Percentiles rank a stretch among this genome's conserved stretches.
Evolutionary conservation across 2,797 vertebrate genomes (phyloP).

Genomic region (Anisognathus igniventris): DNA sequence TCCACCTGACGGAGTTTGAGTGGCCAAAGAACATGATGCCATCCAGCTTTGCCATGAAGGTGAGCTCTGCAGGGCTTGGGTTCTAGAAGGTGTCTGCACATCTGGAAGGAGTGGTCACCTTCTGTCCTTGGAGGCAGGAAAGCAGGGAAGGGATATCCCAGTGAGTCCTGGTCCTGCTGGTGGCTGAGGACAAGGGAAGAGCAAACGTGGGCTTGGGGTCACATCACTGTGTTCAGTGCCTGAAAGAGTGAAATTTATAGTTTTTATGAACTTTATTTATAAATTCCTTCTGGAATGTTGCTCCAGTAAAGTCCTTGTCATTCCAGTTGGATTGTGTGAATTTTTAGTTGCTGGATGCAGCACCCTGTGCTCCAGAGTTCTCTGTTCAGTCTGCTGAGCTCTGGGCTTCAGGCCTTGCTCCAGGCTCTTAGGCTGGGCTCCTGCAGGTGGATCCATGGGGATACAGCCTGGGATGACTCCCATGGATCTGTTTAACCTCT

Average conservation of each 20-base stretch:
- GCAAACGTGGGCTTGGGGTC: neutral
- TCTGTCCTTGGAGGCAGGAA: neutral
- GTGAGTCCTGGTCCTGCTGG: neutral
- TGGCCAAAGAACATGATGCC: slow-evolving; percentile 99
- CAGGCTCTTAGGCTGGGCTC: neutral
- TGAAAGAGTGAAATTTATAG: neutral
- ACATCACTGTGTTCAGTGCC: fast-evolving
- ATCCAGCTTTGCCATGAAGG: slow-evolving; percentile 98
- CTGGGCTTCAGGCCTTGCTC: neutral
- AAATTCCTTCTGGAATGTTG: neutral
- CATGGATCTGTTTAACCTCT: neutral
- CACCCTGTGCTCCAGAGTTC: neutral
- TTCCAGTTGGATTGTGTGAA: neutral
- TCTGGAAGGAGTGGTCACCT: fast-evolving
- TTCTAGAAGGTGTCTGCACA: fast-evolving
- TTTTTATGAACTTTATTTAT: neutral
- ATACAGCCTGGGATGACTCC: neutral
- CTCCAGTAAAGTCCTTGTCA: neutral
- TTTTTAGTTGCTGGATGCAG: neutral
- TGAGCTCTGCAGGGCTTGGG: slow-evolving; percentile 35
- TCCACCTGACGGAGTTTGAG: slow-evolving; percentile 95
- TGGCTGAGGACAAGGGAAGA: neutral
- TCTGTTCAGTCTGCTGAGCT: neutral
- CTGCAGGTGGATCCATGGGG: neutral
- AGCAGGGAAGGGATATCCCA: neutral